Conservation (phyloP, 92 coral and sea anemone genomes). For the Diadumene lineata region DNA sequence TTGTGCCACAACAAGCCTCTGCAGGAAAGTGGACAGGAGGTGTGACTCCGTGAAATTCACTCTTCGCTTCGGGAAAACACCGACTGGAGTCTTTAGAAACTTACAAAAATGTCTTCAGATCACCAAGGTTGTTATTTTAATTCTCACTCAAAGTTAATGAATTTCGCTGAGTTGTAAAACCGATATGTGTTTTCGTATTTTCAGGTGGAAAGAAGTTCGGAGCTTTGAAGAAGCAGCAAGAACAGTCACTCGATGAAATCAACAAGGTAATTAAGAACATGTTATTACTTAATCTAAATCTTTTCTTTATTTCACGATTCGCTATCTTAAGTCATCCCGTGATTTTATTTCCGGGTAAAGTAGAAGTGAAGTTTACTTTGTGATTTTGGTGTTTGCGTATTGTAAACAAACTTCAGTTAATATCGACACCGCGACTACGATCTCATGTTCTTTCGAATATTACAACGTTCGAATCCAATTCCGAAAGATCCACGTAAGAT, state of each 20-base stretch:
- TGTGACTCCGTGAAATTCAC: background rate
- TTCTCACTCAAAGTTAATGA: background rate
- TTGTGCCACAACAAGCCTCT: background rate
- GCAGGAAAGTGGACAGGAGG: background rate
- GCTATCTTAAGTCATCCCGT: background rate
- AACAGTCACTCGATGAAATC: constrained; percentile 72
- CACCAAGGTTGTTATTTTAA: background rate
- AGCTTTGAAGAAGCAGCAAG: constrained; percentile 59
- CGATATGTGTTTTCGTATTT: background rate
- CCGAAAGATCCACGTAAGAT: background rate
- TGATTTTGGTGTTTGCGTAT: background rate
- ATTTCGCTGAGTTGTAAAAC: background rate
- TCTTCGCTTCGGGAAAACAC: background rate
- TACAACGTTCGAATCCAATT: background rate
- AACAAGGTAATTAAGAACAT: constrained; percentile 64
- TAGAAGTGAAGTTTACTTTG: background rate
- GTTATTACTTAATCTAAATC: background rate
- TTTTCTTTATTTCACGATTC: background rate
- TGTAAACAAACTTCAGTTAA: background rate
- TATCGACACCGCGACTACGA: background rate
- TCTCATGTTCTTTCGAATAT: background rate
- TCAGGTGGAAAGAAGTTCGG: constrained; percentile 91
- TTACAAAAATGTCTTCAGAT: background rate
- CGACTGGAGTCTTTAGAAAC: background rate
- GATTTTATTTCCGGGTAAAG: constrained; percentile 28